phyloP scores from a whole-genome alignment of 2,797 vertebrate genomes.

The Hafferia zeledoni region DNA sequence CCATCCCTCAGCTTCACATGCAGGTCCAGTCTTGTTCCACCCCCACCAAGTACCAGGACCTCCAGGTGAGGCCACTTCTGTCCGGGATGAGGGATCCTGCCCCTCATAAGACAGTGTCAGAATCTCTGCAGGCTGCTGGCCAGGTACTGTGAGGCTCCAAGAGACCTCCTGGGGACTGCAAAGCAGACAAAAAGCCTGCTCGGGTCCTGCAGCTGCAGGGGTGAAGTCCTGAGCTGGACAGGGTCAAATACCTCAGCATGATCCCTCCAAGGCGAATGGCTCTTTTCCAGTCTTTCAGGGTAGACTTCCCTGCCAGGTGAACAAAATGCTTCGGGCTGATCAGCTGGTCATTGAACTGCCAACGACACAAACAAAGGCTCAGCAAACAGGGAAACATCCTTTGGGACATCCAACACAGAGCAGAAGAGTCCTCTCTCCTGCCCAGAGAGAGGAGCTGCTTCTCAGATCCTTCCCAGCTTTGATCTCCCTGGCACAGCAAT shows the following conservation, averaged over 20 bases:
- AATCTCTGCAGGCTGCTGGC: not conserved
- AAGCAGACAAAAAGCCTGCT: not conserved
- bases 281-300: slow-evolving; percentile 95
- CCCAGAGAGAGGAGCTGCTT: not conserved
- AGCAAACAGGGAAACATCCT: not conserved
- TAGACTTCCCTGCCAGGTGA: slow-evolving; percentile 92
- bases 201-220: not conserved
- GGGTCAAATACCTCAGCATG: slow-evolving; percentile 88
- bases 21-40: not conserved
- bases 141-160: not conserved
- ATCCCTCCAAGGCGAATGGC: slow-evolving; percentile 92
- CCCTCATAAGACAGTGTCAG: not conserved
- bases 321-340: slow-evolving; percentile 97
- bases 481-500: not conserved
- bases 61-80: not conserved
- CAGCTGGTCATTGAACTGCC: slow-evolving; percentile 91
- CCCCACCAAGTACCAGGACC: not conserved
- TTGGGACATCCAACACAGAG: not conserved
- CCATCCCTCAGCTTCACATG: not conserved
- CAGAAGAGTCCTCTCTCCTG: not conserved
- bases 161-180: not conserved
- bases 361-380: slow-evolving; percentile 38
- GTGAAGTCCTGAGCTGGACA: not conserved
- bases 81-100: not conserved
- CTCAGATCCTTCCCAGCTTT: not conserved